These are phyloP conservation scores for Drosophila kohkoa DNA, from an alignment of 1,140 invertebrate species.

Conservation along the genomic window DNA sequence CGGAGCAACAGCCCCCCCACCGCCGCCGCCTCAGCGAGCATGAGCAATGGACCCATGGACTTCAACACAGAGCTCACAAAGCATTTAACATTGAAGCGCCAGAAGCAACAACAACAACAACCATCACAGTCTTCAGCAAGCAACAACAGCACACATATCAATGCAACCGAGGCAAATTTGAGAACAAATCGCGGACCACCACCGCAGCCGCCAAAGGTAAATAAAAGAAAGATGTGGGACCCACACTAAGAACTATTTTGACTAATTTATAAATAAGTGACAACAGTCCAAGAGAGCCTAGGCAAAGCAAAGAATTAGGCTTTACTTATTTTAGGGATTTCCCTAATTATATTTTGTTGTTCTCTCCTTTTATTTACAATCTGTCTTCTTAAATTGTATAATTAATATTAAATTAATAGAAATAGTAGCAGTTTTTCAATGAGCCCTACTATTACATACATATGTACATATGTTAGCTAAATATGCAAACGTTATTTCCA, in stretches of 20 bases:
- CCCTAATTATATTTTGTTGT: too few relatives aligned
- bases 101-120: slow-evolving; percentile 73
- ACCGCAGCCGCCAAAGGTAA: slow-evolving; percentile 83
- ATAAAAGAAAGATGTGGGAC: slow-evolving; percentile 20
- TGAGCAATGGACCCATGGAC: slow-evolving; percentile 81
- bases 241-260: slow-evolving; percentile 29
- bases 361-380: too few relatives aligned
- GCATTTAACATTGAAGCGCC: slow-evolving; percentile 83
- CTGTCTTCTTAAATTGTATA: too few relatives aligned
- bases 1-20: slow-evolving; percentile 73
- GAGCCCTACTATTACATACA: too few relatives aligned
- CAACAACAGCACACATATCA: slow-evolving; percentile 70
- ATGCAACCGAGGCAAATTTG: slow-evolving; percentile 84
- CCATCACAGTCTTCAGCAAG: slow-evolving; percentile 34
- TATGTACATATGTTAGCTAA: too few relatives aligned
- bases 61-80: slow-evolving; percentile 83
- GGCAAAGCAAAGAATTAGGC: slow-evolving; percentile 9
- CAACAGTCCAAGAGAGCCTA: not conserved
- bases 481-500: too few relatives aligned
- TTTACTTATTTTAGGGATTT: not conserved
- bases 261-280: slow-evolving; percentile 7
- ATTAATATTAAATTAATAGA: too few relatives aligned
- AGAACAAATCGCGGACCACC: slow-evolving; percentile 84
- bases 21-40: slow-evolving; percentile 20
- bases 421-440: too few relatives aligned